A percentile compares a stretch with the other conserved stretches of the same genome.
phyloP scores from a whole-genome alignment of 2,797 vertebrate genomes.

The Uromys caudimaculatus region DNA sequence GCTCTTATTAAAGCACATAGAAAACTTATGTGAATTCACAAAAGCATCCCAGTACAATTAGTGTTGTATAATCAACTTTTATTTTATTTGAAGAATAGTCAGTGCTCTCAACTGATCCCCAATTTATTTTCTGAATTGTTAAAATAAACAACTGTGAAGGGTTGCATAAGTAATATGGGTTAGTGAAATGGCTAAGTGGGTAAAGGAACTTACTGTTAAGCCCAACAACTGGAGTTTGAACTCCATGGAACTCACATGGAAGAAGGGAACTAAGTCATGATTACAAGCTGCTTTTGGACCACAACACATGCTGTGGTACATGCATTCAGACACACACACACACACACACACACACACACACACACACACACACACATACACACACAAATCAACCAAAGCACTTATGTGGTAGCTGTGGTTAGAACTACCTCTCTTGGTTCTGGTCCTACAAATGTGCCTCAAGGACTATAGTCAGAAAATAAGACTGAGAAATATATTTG shows the following conservation, averaged over 20 bases:
- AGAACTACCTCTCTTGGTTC: neutral
- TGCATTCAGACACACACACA: neutral
- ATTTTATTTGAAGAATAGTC: neutral
- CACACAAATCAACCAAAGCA: neutral
- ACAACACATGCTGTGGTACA: neutral
- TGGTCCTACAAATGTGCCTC: slow-evolving; percentile 4
- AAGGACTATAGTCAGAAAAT: slow-evolving; percentile 2
- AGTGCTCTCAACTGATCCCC: neutral
- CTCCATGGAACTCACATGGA: neutral
- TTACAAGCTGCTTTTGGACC: neutral
- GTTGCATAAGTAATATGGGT: slow-evolving; percentile 9
- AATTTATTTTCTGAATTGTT: slow-evolving; percentile 60
- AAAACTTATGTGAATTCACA: neutral
- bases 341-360: neutral
- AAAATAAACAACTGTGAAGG: slow-evolving; percentile 18
- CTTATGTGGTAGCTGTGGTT: slow-evolving; percentile 21
- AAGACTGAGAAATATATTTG: slow-evolving; percentile 8
- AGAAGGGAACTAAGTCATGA: neutral
- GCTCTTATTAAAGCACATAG: slow-evolving; percentile 43
- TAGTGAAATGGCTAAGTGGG: neutral
- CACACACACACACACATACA: neutral
- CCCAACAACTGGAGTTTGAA: neutral
- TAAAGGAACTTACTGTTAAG: neutral
- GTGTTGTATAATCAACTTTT: neutral
- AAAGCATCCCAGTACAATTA: slow-evolving; percentile 39